Conservation (phyloP, 2,888 invertebrate species). For the Zeuzera pyrina region DNA sequence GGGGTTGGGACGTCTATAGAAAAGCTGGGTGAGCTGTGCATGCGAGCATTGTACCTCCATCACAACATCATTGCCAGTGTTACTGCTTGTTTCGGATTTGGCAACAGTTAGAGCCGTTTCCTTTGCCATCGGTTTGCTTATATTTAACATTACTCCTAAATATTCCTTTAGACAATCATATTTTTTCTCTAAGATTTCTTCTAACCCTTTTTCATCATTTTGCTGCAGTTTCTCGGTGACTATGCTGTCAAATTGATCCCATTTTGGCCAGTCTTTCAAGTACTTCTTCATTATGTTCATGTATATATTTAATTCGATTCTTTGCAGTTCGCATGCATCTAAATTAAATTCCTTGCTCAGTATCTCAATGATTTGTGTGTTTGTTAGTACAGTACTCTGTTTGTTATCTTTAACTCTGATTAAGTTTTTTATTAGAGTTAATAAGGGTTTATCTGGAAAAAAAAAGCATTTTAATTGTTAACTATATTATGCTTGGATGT, state of each 20-base stretch:
- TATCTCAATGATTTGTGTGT: slow-evolving; percentile 43
- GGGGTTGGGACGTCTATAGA: slow-evolving; percentile 25
- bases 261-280: slow-evolving; percentile 53
- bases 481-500: too few species aligned
- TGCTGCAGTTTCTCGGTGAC: too few species aligned
- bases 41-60: slow-evolving; percentile 35
- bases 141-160: slow-evolving; percentile 29
- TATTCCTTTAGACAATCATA: slow-evolving; percentile 38
- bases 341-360: slow-evolving; percentile 40
- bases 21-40: slow-evolving; percentile 29
- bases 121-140: slow-evolving; percentile 23
- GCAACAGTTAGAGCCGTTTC: slow-evolving; percentile 17
- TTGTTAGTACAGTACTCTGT: slow-evolving; percentile 44
- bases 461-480: slow-evolving; percentile 3
- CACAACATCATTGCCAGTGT: slow-evolving; percentile 18
- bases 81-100: slow-evolving; percentile 6
- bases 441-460: slow-evolving; percentile 45
- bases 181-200: slow-evolving; percentile 29
- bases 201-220: too few species aligned
- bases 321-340: slow-evolving; percentile 26
- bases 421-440: slow-evolving; percentile 37
- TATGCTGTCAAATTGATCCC: slow-evolving; percentile 41
- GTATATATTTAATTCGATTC: slow-evolving; percentile 44
- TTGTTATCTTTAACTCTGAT: slow-evolving; percentile 39
- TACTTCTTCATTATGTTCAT: slow-evolving; percentile 47